Evolutionary conservation across 2,797 vertebrate species (phyloP).

Genomic region (Apodemus agrarius): DNA sequence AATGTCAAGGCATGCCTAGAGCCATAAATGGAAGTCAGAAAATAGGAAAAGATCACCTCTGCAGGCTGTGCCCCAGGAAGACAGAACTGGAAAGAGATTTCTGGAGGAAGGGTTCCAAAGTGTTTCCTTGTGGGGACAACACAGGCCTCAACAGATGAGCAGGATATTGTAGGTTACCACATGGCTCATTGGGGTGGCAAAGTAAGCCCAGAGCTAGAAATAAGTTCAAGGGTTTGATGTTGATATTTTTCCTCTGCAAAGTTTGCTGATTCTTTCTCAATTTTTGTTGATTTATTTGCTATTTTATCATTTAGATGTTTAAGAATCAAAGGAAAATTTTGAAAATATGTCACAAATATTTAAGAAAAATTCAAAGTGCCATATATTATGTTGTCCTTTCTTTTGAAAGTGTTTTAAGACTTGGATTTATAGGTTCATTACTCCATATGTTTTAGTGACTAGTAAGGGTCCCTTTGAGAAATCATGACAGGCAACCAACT

Average conservation of each 20-base stretch:
- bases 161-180: no score
- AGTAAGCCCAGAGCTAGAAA: no score
- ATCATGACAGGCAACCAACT: no score
- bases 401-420: background rate
- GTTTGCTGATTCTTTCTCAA: background rate
- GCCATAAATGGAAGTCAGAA: no score
- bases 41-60: no score
- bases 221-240: background rate
- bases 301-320: background rate
- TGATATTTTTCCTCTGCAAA: background rate
- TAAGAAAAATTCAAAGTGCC: background rate
- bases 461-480: background rate
- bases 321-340: background rate
- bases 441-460: background rate
- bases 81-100: no score
- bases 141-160: no score
- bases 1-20: no score
- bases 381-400: background rate
- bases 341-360: background rate
- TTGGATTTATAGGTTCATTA: background rate
- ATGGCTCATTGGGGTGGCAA: no score
- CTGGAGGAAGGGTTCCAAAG: no score
- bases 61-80: no score
- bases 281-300: background rate
- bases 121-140: no score